These are phyloP conservation scores for Merluccius polli DNA, from an alignment of 2,797 vertebrate genomes.

Conservation along the genomic window DNA sequence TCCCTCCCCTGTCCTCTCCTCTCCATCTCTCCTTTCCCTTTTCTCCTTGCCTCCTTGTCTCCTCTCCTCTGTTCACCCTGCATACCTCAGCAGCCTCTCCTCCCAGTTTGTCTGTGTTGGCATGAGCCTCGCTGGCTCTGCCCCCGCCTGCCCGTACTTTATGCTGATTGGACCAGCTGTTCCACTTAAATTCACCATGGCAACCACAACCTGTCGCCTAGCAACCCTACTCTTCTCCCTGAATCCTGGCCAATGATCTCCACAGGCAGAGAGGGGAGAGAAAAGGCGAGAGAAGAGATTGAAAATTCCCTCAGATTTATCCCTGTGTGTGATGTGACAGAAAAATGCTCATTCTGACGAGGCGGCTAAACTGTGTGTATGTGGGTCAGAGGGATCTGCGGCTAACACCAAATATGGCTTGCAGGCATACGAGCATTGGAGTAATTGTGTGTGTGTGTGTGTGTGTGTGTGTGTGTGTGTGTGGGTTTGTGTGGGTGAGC, in stretches of 20 bases:
- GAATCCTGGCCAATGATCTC: slow-evolving; percentile 88
- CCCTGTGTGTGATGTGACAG: slow-evolving; percentile 12
- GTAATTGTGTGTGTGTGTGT: background rate
- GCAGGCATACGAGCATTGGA: no score
- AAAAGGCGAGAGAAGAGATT: slow-evolving; percentile 66
- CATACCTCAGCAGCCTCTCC: slow-evolving; percentile 72
- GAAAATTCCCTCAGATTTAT: slow-evolving; percentile 77
- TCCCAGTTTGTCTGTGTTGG: slow-evolving; percentile 79
- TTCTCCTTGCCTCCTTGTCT: slow-evolving; percentile 12
- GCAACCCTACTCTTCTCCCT: slow-evolving; percentile 83
- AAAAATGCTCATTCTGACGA: slow-evolving; percentile 46
- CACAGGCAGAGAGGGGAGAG: slow-evolving; percentile 75
- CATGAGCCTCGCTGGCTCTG: slow-evolving; percentile 82
- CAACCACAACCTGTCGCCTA: slow-evolving; percentile 96
- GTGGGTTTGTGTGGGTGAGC: slow-evolving; percentile 7
- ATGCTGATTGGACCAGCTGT: slow-evolving; percentile 95
- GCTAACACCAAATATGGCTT: slow-evolving; percentile 22
- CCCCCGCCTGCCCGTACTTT: slow-evolving; percentile 83
- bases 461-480: background rate
- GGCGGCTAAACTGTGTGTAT: slow-evolving; percentile 53
- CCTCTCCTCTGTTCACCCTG: slow-evolving; percentile 42
- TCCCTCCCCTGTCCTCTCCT: slow-evolving; percentile 26
- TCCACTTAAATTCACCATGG: slow-evolving; percentile 94
- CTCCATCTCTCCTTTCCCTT: slow-evolving; percentile 9
- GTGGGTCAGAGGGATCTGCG: slow-evolving; percentile 46